Conservation (phyloP, 2,888 invertebrate genomes). For the Drosophila parthenogenetica region DNA sequence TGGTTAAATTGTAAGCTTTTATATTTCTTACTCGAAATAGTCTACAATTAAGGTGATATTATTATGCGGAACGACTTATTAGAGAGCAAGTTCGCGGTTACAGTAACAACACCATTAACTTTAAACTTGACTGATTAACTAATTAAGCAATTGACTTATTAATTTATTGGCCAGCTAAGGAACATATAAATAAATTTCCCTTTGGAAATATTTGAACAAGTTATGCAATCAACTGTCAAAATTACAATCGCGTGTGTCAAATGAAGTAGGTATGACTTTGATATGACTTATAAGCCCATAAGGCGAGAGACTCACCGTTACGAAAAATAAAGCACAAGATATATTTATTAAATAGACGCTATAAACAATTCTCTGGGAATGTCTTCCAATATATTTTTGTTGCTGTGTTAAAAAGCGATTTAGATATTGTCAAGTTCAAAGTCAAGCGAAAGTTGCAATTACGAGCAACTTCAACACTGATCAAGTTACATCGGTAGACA, state of each 20-base stretch:
- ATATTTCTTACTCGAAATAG: too few relatives aligned
- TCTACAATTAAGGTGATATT: too few relatives aligned
- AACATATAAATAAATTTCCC: neutral
- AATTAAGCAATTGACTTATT: neutral
- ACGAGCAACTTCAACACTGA: constrained; percentile 54
- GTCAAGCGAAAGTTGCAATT: constrained; percentile 52
- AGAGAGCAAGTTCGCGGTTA: too few relatives aligned
- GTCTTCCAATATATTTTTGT: neutral
- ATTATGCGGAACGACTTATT: too few relatives aligned
- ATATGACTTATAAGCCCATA: constrained; percentile 15
- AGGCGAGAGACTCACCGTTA: constrained; percentile 2
- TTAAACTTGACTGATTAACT: neutral
- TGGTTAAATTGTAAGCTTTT: too few relatives aligned
- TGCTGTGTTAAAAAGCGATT: neutral
- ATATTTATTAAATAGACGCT: neutral
- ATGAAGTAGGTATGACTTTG: constrained; percentile 8
- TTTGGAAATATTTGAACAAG: too few relatives aligned
- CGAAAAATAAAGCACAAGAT: neutral
- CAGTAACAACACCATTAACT: too few relatives aligned
- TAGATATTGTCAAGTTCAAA: constrained; percentile 64
- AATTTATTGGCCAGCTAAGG: neutral
- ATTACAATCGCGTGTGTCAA: neutral
- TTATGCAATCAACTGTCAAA: neutral
- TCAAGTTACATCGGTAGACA: constrained; percentile 28
- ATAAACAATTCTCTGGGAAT: neutral